Evolutionary conservation across 2,797 vertebrate species (phyloP), one percentile per base, ranked within the genome.

Genomic region (Myotis vivesi): DNA sequence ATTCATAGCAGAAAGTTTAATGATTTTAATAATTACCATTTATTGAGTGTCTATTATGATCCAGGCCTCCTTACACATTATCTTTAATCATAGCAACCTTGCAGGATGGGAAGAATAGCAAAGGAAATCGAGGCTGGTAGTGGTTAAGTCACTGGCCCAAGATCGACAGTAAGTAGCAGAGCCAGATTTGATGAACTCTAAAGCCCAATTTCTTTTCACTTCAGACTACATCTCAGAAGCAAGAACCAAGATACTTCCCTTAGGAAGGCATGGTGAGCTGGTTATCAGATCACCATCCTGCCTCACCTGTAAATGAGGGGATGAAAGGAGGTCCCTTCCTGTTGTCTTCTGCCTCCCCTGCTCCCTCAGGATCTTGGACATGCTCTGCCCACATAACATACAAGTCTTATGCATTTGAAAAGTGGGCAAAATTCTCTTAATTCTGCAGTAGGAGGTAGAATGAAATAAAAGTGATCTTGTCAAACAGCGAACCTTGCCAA

Each of bases 1-100:
- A 89, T 82, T 93, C 91, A 87, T 86, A 93, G 72, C 73, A 93
- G 49, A 85, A 93, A 71, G 57, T 41, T 23, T 73, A 92, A 88
- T 62, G n/a, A 46, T 51, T 49, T 33, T 49, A 62, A 59, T 89
- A 92, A 96, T 81, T n/a, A 76, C n/a, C 36, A 30, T 46, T 72
- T 93, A 89, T 28, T 51, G 89, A 72, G n/a, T 80, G 66, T 38
- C 38, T 72, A 44, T 44, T 93, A 64, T 38, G 46, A 80, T 25
- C 11, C 19, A 53, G 25, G 64, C 49, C 22, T 57, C 66, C 68
- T 87, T 19, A 3, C 51, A 28, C 6, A 33, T 71, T 68, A 10
- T 17, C 22, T 91, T 62, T 22, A 8, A 49, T 41, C 81, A 69
- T n/a, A 36, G 33, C 51, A 59, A 25, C 30, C 57, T 36, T 8